These are phyloP conservation scores for Dromius quadrimaculatus DNA, from an alignment of 2,888 invertebrate species.

Conservation along the genomic window DNA sequence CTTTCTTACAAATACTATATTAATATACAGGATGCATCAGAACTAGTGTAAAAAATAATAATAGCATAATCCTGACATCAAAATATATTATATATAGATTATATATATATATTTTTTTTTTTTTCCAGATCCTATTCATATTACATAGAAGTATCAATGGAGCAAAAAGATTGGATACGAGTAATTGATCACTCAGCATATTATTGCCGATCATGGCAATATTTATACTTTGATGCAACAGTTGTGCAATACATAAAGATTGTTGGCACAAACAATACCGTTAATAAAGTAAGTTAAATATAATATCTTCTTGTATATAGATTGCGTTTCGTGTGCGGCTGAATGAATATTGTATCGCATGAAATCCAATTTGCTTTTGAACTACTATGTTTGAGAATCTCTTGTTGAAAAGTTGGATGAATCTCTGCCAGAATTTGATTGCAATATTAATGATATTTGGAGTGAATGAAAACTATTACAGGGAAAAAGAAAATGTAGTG, in stretches of 20 bases:
- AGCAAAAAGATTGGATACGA: slow-evolving; percentile 94
- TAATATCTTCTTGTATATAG: not conserved
- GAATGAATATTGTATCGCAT: too few species aligned
- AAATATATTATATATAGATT: slow-evolving; percentile 64
- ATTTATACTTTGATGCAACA: slow-evolving; percentile 88
- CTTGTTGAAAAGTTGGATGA: too few species aligned
- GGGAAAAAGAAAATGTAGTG: too few species aligned
- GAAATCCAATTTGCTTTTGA: too few species aligned
- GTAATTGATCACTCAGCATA: slow-evolving; percentile 93
- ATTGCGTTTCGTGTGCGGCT: too few species aligned
- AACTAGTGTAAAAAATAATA: not conserved
- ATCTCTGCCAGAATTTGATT: too few species aligned
- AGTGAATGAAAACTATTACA: too few species aligned
- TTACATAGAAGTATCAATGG: slow-evolving; percentile 93
- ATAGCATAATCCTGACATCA: not conserved
- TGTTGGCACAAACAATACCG: slow-evolving; percentile 94
- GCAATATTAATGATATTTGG: too few species aligned
- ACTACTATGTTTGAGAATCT: slow-evolving; percentile 14
- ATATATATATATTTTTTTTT: slow-evolving; percentile 54
- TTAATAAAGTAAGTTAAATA: slow-evolving; percentile 79
- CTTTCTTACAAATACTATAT: too few species aligned
- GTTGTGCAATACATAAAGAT: slow-evolving; percentile 88
- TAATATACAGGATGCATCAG: too few species aligned
- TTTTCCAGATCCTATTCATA: slow-evolving; percentile 83
- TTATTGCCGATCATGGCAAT: slow-evolving; percentile 97